Conservation (phyloP, 2,888 invertebrate genomes). For the Perithous albicinctus region DNA sequence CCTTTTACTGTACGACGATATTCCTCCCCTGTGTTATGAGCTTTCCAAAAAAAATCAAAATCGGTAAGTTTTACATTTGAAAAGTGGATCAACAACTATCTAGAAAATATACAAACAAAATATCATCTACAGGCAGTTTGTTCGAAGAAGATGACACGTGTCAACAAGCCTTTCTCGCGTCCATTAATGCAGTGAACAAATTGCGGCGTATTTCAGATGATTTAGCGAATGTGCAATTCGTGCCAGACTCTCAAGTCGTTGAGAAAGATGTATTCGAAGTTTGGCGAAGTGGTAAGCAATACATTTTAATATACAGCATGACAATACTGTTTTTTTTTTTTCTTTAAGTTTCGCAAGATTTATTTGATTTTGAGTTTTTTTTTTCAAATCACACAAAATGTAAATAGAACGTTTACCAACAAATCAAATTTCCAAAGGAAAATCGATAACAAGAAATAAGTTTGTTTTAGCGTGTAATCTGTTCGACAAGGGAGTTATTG, state of each 20-base stretch:
- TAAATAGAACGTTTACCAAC: background rate
- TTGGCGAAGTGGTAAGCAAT: constrained; percentile 62
- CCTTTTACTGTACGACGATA: constrained; percentile 21
- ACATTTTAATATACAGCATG: background rate
- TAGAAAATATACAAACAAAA: constrained; percentile 20
- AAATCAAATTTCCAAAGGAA: background rate
- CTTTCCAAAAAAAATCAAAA: constrained; percentile 63
- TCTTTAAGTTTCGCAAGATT: background rate
- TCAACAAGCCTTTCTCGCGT: constrained; percentile 87
- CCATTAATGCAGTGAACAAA: constrained; percentile 85
- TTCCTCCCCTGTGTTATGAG: constrained; percentile 68
- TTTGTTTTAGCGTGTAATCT: constrained; percentile 53
- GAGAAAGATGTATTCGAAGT: constrained; percentile 62
- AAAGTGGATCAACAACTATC: background rate
- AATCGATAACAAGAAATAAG: background rate
- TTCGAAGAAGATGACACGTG: constrained; percentile 86
- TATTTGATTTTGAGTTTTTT: background rate
- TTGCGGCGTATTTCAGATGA: constrained; percentile 75
- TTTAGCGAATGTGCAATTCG: constrained; percentile 51
- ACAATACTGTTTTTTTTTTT: background rate
- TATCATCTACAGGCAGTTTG: constrained; percentile 87
- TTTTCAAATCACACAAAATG: background rate
- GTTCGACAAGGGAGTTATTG: constrained; percentile 36
- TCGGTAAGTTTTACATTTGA: constrained; percentile 46
- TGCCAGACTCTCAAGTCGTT: constrained; percentile 37